These are phyloP conservation scores for Tachysurus vachellii DNA, from an alignment of 2,113 vertebrate species.

Conservation along the genomic window DNA sequence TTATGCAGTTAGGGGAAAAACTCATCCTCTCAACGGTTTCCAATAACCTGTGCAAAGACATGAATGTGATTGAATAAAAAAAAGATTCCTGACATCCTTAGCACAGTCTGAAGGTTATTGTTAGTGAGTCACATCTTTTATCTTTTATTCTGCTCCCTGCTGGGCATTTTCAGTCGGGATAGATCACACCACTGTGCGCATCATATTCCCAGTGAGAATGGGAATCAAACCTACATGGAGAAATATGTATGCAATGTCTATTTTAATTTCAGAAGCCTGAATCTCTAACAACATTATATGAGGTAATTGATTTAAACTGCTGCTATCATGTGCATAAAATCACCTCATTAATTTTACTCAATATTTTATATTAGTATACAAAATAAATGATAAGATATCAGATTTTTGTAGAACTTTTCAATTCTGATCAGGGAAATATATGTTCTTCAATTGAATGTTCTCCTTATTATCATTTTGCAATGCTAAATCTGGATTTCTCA, in stretches of 20 bases:
- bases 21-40: constrained; percentile 8
- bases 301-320: not conserved
- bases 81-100: constrained; percentile 17
- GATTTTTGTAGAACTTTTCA: not conserved
- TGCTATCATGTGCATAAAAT: not conserved
- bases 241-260: not conserved
- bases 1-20: constrained; percentile 43
- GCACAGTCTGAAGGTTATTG: constrained; percentile 21
- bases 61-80: constrained; percentile 28
- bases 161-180: not conserved
- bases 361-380: too few relatives aligned
- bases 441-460: not conserved
- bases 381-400: not conserved
- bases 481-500: not conserved
- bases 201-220: not conserved
- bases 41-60: constrained; percentile 39
- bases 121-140: not conserved
- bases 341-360: not conserved
- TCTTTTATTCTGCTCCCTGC: constrained; percentile 23
- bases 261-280: not conserved
- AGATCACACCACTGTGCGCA: not conserved
- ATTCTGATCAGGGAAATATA: not conserved
- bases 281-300: not conserved
- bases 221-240: not conserved
- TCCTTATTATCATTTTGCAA: not conserved